Conservation (phyloP, 1,140 invertebrate genomes). For the Solenopsis fugax region DNA sequence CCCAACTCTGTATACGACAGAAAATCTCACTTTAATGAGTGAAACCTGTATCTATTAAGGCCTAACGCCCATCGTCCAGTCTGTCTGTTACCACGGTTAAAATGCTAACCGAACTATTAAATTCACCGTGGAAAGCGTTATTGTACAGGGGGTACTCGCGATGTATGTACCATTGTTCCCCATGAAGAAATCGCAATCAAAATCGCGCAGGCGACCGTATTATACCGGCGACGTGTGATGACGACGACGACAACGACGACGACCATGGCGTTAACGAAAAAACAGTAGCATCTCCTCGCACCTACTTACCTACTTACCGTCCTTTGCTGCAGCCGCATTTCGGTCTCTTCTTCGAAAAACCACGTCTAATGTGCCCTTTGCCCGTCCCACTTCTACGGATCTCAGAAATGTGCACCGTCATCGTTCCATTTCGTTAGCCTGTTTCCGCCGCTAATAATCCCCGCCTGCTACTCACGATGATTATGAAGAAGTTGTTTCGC, state of each 20-base stretch:
- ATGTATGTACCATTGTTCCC: constrained; percentile 67
- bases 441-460: constrained; percentile 51
- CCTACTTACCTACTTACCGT: constrained; percentile 73
- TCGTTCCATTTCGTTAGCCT: constrained; percentile 60
- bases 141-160: not conserved
- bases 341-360: constrained; percentile 48
- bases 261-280: constrained; percentile 30
- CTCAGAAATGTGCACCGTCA: constrained; percentile 38
- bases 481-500: constrained; percentile 36
- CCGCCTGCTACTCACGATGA: constrained; percentile 51
- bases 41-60: constrained; percentile 70
- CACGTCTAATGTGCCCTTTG: constrained; percentile 49
- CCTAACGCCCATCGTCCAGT: constrained; percentile 57
- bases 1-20: constrained; percentile 37
- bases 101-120: constrained; percentile 62
- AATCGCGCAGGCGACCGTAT: not conserved
- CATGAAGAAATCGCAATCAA: constrained; percentile 25
- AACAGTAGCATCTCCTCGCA: constrained; percentile 57
- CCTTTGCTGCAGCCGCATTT: constrained; percentile 4
- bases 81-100: constrained; percentile 52
- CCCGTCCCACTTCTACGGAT: constrained; percentile 1
- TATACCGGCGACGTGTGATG: not conserved
- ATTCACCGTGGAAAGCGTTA: constrained; percentile 66
- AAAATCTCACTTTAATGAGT: constrained; percentile 72
- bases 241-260: too few relatives aligned